Evolutionary conservation across 2,113 vertebrate species (phyloP), one percentile per base, ranked within the genome.

Genomic region (Oreotrochilus melanogaster): DNA sequence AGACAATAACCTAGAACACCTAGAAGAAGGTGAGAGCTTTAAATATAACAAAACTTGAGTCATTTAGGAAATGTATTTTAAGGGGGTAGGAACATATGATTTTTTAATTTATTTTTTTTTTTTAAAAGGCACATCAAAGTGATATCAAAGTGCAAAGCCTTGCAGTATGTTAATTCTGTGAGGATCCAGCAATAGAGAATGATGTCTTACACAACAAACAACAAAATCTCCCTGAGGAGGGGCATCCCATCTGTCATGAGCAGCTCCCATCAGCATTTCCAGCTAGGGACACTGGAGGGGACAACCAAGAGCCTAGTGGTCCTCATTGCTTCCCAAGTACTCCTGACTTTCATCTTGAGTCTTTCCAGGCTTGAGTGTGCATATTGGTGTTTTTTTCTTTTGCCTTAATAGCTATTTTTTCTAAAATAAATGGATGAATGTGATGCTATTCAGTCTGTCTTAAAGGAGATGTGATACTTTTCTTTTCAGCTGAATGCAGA

Each of bases 281-380:
- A 24, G 10, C 19, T 48, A 37, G 5, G 4, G 2, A 61, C 48
- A 7, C 25, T 14, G 15, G 25, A 30, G 17, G 35, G 9, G 37
- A 11, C 0, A 1, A 33, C 30, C 43, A 37, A 48, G 11, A 0
- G 4, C 10, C 3, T 9, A 9, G 14, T 7, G 18, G 47, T 43
- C 31, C n/a, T 37, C 43, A 24, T n/a, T 5, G 2, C 18, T 45
- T 6, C 24, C 2, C 1, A 47, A 31, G 39, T 12, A 11, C 22
- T n/a, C 1, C 16, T 0, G 0, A 18, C 35, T 62, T 37, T 21
- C 18, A 8, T 8, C 31, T 19, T 0, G 0, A 61, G 42, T 4
- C 61, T 51, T 4, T 2, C 16, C 39, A 35, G 16, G 21, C 10
- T 64, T 14, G 33, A 74, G 17, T 1, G 0, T 30, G 9, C 15